Evolutionary conservation across 2,888 invertebrate species (phyloP).

Genomic region (Sinelater perroti): DNA sequence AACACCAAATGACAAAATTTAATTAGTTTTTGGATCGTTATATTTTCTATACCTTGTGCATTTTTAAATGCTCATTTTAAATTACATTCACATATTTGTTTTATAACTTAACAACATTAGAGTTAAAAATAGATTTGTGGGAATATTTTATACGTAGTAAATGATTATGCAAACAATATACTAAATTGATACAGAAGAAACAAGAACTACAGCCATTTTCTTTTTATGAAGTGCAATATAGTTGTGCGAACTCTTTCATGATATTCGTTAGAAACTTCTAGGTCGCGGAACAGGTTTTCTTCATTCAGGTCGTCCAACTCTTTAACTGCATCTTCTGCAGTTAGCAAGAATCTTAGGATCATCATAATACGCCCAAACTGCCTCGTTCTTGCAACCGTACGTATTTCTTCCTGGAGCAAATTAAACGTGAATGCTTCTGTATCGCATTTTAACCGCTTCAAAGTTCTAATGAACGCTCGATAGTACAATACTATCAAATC

Average conservation of each 20-base stretch:
- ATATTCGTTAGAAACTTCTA: conserved; percentile 5
- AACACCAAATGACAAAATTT: no score
- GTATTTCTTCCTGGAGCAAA: conserved; percentile 56
- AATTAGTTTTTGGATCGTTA: no score
- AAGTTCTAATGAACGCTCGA: conserved; percentile 56
- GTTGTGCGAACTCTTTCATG: background rate
- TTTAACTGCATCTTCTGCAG: conserved; percentile 52
- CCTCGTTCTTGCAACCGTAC: conserved; percentile 50
- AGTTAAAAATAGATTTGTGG: no score
- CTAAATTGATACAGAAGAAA: no score
- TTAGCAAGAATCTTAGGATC: conserved; percentile 59
- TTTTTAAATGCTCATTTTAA: no score
- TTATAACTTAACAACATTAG: no score
- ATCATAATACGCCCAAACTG: conserved; percentile 57
- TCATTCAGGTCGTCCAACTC: conserved; percentile 52
- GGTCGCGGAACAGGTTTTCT: background rate
- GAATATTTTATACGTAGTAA: no score
- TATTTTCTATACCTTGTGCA: no score
- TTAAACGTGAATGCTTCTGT: conserved; percentile 55
- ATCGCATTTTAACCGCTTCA: conserved; percentile 50
- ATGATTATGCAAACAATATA: no score
- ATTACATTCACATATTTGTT: no score
- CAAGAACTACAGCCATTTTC: conserved; percentile 14
- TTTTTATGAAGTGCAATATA: conserved; percentile 4
- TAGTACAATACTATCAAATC: conserved; percentile 63